Conservation (phyloP, 1,140 invertebrate species). For the Zaprionus nigranus region DNA sequence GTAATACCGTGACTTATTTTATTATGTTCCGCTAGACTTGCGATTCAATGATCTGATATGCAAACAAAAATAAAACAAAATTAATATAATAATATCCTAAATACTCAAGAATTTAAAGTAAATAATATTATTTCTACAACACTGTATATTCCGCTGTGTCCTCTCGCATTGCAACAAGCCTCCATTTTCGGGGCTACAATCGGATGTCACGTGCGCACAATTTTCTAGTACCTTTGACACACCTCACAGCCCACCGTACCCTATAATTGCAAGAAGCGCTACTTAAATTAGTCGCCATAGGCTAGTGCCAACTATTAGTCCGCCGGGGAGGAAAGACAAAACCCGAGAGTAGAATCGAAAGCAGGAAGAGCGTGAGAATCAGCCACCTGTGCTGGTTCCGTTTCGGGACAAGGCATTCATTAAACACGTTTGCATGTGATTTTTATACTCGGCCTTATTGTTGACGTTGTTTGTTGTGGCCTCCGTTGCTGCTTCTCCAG, state of each 20-base stretch:
- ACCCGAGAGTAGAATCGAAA: neutral
- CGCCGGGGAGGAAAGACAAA: neutral
- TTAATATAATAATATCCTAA: too few relatives aligned
- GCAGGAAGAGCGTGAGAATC: neutral
- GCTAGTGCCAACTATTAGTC: conserved; percentile 7
- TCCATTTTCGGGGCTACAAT: neutral
- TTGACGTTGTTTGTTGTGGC: conserved; percentile 47
- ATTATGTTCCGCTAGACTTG: too few relatives aligned
- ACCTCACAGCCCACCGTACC: conserved; percentile 11
- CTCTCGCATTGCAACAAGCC: neutral
- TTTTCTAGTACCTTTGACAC: conserved; percentile 74
- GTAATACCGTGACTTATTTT: too few relatives aligned
- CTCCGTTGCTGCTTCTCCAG: neutral
- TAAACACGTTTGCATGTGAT: conserved; percentile 62
- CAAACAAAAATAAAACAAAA: too few relatives aligned
- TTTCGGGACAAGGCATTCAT: conserved; percentile 56
- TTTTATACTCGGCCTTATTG: conserved; percentile 52
- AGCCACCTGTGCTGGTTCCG: conserved; percentile 37
- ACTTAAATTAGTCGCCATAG: conserved; percentile 70
- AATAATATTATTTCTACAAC: neutral
- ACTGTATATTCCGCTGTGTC: neutral
- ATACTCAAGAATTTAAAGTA: neutral
- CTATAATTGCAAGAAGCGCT: conserved; percentile 75
- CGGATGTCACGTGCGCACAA: conserved; percentile 78
- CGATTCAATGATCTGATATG: too few relatives aligned